Conservation (phyloP, 2,113 vertebrate species). For the Phaetusa simplex region DNA sequence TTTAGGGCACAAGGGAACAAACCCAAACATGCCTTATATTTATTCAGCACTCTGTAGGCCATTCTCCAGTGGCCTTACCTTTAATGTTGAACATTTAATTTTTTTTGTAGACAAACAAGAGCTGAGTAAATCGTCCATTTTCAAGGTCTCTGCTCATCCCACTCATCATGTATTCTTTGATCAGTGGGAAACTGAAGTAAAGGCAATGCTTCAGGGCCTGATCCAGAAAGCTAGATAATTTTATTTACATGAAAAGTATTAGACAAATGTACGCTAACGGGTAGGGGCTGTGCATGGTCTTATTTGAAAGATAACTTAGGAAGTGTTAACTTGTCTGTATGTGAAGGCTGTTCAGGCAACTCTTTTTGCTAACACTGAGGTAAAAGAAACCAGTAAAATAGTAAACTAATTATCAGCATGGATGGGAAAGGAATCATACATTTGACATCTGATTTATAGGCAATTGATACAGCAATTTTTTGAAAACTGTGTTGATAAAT, state of each 20-base stretch:
- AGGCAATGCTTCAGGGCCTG: neutral
- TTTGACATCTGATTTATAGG: neutral
- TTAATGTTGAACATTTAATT: neutral
- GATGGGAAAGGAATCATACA: neutral
- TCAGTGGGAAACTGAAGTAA: neutral
- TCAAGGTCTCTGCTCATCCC: constrained; percentile 1
- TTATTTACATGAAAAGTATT: neutral
- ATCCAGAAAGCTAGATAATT: constrained; percentile 3
- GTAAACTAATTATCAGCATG: neutral
- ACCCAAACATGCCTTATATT: neutral
- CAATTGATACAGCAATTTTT: neutral
- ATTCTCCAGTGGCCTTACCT: constrained; percentile 5
- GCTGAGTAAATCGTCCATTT: constrained; percentile 9
- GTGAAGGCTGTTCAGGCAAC: neutral
- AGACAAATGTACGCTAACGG: neutral
- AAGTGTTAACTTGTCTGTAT: neutral
- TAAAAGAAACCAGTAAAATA: neutral
- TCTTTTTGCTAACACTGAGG: neutral
- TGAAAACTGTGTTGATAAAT: neutral
- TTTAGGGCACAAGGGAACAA: constrained; percentile 15
- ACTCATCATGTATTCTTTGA: constrained; percentile 16
- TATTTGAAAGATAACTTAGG: neutral
- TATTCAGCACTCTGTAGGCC: neutral
- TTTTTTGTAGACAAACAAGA: constrained; percentile 19
- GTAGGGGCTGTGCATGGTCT: neutral